Base-by-base conservation (phyloP, 2,797 vertebrate genomes). In the Poecilia picta region DNA sequence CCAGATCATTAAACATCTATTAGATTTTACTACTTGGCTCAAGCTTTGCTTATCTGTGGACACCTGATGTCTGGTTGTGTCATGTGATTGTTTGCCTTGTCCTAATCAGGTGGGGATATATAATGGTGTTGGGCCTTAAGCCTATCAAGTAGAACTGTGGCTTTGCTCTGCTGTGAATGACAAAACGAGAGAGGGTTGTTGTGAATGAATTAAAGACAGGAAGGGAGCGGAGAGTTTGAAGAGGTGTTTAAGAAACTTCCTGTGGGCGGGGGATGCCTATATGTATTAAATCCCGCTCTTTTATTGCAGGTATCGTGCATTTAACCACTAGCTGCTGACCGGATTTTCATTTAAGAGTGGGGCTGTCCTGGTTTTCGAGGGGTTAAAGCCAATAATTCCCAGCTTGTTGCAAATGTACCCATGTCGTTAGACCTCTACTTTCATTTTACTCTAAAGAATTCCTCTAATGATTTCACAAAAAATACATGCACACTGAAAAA, bases 121-220 rank as follows among this genome's bases (percentile, higher is more conserved):
- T 94, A 94, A 94, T 91, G 88, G 91, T 88, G 78, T 93, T 91
- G 87, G 80, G 55, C 74, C 79, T n/a, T 92, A 92, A 93, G 90
- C 92, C 87, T 87, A 84, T 94, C 90, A 93, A 87, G 82, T 86
- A 75, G 84, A 93, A 82, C 92, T 80, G 76, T 70, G 81, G 90
- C 87, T 91, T 91, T 88, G 79, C 88, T 76, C 59, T 75, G 83
- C 77, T 4, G 3, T 82, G 81, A 83, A 85, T 81, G 82, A 82
- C 83, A 81, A 88, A 84, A 46, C 75, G 77, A 43, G 75, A 76
- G 81, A 83, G 83, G 77, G 82, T 28, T 80, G 39, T 64, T 6
- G 73, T 80, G 73, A 89, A 87, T 78, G 77, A 78, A 86, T 72
- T 62, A 64, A 78, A 82, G 66, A 83, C 53, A 77, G 77, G 73